Base-by-base conservation (phyloP, 2,797 vertebrate species). In the Sebastes reedi region DNA sequence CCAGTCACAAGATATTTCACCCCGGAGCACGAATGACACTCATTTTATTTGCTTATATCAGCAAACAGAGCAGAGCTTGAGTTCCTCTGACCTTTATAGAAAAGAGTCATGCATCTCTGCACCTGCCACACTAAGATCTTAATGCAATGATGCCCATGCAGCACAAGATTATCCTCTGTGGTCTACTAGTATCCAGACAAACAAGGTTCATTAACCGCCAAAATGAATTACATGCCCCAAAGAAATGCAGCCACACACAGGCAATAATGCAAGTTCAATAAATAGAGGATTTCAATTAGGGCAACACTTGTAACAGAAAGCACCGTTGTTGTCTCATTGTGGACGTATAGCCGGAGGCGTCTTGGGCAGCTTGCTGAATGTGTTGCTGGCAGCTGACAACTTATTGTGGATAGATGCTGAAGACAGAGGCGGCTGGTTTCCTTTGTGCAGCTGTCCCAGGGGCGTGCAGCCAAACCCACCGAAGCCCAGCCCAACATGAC, bases 211-310 rank as follows among this genome's bases (percentile, higher is more conserved):
- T 85, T 89, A 88, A 86, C 85, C 81, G 58, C 39, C 52, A n/a
- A 70, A 85, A 83, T 83, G 61, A 92, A 88, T 74, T 80, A 83
- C 82, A 86, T 52, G 69, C 68, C 85, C 29, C 22, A 46, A 56
- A 82, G 73, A 83, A 80, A 83, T 75, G 81, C 72, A 83, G 82
- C 75, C 87, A 70, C 85, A 84, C 58, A 27, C 75, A 65, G 70
- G 72, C 65, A 80, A 88, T 86, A 88, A 88, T 67, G 56, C 74
- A 75, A 59, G 82, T 87, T 85, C 87, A 86, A 83, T 91, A 84
- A 88, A 85, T 87, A 91, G 72, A 89, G 83, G 81, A 89, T 89
- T 92, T 89, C 81, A 87, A 87, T 93, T 89, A 88, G 80, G 68
- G 55, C 42, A 82, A 39, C 80, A 84, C 83, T 89, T 88, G 87